These are phyloP conservation scores for Opisthocomus hoazin DNA, from an alignment of 2,113 vertebrate species.

Conservation along the genomic window DNA sequence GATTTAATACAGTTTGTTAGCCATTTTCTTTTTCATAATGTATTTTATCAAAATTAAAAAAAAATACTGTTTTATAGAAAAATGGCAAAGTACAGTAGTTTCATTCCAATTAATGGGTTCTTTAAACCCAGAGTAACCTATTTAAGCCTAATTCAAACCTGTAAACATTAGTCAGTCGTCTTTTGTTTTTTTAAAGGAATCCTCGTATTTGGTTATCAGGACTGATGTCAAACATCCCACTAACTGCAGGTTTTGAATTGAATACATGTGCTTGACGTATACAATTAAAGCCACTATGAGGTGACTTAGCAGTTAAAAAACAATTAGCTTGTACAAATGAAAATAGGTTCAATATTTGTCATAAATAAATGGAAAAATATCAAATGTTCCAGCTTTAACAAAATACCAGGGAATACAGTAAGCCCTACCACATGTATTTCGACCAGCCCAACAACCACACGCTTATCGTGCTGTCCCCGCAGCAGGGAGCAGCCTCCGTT, in stretches of 20 bases:
- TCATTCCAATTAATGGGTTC: constrained; percentile 76
- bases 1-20: constrained; percentile 83
- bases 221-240: constrained; percentile 71
- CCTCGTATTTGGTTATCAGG: constrained; percentile 77
- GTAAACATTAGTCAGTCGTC: constrained; percentile 79
- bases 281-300: constrained; percentile 76
- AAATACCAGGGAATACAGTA: constrained; percentile 78
- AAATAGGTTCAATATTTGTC: constrained; percentile 82
- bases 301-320: constrained; percentile 79
- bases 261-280: constrained; percentile 80
- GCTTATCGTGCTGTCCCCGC: constrained; percentile 67
- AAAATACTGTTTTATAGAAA: constrained; percentile 86
- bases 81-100: constrained; percentile 84
- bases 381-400: constrained; percentile 83
- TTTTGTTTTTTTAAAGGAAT: constrained; percentile 62
- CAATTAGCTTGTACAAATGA: constrained; percentile 81
- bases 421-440: constrained; percentile 66
- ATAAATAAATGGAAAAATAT: constrained; percentile 86
- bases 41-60: constrained; percentile 86
- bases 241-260: constrained; percentile 75
- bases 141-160: constrained; percentile 81
- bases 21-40: constrained; percentile 84
- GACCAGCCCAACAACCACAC: constrained; percentile 58
- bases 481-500: constrained; percentile 75
- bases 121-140: constrained; percentile 77